Evolutionary conservation across 2,113 vertebrate genomes (phyloP).

Genomic region (Tachycineta bicolor): DNA sequence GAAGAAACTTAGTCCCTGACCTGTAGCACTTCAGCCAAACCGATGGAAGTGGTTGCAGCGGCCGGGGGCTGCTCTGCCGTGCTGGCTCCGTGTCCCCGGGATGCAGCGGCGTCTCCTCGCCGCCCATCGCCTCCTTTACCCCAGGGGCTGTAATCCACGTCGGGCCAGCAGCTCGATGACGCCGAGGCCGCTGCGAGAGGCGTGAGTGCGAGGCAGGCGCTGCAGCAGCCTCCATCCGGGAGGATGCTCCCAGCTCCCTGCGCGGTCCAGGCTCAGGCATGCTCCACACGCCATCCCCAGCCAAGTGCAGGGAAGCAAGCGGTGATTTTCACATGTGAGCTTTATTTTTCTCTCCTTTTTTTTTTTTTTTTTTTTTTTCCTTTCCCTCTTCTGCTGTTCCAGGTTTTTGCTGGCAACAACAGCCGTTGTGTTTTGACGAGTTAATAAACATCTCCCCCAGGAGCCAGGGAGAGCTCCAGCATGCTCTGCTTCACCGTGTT

Average conservation of each 20-base stretch:
- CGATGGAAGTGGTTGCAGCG: background rate
- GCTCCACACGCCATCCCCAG: background rate
- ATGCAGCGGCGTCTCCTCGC: background rate
- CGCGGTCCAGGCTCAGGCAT: accelerated
- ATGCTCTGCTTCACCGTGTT: conserved; percentile 13
- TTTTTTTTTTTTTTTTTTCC: background rate
- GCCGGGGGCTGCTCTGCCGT: accelerated
- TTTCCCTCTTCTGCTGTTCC: background rate
- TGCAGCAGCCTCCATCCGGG: background rate
- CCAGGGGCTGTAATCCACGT: background rate
- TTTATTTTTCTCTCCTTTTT: background rate
- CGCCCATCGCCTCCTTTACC: background rate
- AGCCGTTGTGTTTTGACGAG: conserved; percentile 23
- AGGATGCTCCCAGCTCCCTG: background rate
- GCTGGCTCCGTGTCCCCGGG: background rate
- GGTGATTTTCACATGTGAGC: accelerated
- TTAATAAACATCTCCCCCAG: conserved; percentile 54
- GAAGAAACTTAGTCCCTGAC: background rate
- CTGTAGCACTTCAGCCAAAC: background rate
- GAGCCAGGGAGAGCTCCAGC: background rate
- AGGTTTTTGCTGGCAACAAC: conserved; percentile 10
- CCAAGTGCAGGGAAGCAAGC: background rate
- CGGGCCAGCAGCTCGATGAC: background rate
- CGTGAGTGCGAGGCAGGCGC: accelerated
- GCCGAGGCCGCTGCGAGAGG: background rate